Conservation (phyloP, 2,113 vertebrate genomes). For the Saguinus midas region DNA sequence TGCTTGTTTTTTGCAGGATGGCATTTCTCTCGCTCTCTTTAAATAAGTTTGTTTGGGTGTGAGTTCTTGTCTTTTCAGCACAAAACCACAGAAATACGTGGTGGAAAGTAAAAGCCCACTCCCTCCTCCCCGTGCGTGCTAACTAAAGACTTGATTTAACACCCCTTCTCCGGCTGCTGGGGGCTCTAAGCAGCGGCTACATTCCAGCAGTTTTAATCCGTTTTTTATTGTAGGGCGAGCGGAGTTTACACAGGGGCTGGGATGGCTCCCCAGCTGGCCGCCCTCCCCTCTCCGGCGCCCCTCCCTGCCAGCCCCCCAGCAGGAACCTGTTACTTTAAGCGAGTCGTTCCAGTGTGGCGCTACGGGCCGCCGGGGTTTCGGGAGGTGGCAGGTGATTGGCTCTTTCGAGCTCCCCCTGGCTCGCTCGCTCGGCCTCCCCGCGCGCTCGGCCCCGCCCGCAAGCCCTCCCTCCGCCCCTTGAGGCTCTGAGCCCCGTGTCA, state of each 20-base stretch:
- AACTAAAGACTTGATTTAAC: constrained; percentile 54
- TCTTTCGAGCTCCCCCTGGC: constrained; percentile 60
- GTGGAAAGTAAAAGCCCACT: constrained; percentile 45
- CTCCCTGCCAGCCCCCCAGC: background rate
- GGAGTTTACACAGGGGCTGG: constrained; percentile 62
- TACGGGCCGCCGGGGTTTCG: constrained; percentile 60
- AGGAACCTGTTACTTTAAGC: constrained; percentile 78
- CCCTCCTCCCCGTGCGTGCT: background rate
- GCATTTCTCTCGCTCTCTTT: constrained; percentile 47
- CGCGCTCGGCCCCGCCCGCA: constrained; percentile 65
- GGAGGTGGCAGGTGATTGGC: constrained; percentile 72
- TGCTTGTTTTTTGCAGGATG: background rate
- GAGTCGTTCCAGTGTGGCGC: constrained; percentile 38
- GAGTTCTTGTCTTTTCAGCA: constrained; percentile 53
- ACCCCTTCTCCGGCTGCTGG: constrained; percentile 31
- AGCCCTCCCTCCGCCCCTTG: constrained; percentile 69
- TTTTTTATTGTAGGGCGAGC: constrained; percentile 75
- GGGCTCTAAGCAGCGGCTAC: constrained; percentile 66
- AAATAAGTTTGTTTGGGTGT: constrained; percentile 69
- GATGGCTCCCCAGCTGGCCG: constrained; percentile 55
- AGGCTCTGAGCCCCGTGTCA: constrained; percentile 74
- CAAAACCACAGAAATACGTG: constrained; percentile 56
- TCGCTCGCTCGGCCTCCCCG: constrained; percentile 60
- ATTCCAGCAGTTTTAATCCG: constrained; percentile 80
- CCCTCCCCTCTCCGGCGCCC: background rate